Percentiles rank a stretch among this genome's conserved stretches.
These are phyloP conservation scores for Schrankia costaestrigalis DNA, from an alignment of 2,888 invertebrate genomes.

Conservation along the genomic window DNA sequence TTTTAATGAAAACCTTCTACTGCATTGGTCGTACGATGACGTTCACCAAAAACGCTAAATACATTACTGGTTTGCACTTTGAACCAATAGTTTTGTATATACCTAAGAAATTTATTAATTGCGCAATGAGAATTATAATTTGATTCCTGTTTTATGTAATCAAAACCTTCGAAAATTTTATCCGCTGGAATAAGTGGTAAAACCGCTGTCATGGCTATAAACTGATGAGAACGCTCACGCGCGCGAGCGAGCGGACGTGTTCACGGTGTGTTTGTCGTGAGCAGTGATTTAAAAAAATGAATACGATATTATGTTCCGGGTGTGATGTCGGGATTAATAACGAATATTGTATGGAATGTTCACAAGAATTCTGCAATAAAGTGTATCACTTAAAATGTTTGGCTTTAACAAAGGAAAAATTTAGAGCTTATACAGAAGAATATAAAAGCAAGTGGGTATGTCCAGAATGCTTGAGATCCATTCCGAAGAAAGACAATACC, in stretches of 20 bases:
- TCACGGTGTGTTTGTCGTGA: neutral
- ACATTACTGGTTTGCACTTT: too few species aligned
- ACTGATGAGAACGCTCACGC: too few species aligned
- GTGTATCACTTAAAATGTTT: constrained; percentile 1
- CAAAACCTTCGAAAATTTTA: constrained; percentile 2
- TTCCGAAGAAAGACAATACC: neutral
- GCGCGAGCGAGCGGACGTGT: neutral
- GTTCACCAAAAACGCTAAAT: too few species aligned
- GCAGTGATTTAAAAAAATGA: neutral
- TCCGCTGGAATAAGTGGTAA: constrained; percentile 3
- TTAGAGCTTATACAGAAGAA: neutral
- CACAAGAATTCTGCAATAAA: neutral
- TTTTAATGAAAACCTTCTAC: too few species aligned
- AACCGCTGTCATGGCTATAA: constrained; percentile 2
- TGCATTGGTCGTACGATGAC: too few species aligned
- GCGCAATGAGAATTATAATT: too few species aligned
- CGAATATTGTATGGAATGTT: constrained; percentile 1
- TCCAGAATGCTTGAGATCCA: neutral
- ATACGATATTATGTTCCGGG: neutral
- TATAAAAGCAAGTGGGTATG: neutral
- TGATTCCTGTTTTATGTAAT: too few species aligned
- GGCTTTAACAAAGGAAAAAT: neutral
- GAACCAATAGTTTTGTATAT: too few species aligned
- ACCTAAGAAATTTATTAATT: too few species aligned
- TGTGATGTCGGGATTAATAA: neutral